Evolutionary conservation across 1,140 invertebrate species (phyloP).

Genomic region (Leptoteleia sp.): DNA sequence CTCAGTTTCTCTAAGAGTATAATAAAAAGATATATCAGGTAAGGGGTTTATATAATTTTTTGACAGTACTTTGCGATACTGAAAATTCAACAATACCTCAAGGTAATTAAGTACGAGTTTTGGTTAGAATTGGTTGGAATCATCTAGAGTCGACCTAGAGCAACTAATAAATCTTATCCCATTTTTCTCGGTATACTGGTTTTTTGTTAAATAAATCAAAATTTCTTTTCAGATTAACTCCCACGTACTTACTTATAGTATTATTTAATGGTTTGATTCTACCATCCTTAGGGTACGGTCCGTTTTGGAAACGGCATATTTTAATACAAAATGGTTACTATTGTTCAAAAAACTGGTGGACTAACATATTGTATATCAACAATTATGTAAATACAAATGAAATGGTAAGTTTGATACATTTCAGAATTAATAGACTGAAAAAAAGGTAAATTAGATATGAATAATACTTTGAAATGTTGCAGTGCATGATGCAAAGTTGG

Average conservation of each 20-base stretch:
- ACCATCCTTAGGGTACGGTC: slow-evolving; percentile 69
- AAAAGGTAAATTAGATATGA: too few relatives aligned
- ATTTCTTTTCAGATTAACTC: slow-evolving; percentile 76
- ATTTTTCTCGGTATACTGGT: too few relatives aligned
- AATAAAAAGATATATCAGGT: slow-evolving; percentile 70
- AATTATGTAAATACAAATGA: slow-evolving; percentile 79
- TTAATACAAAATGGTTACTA: slow-evolving; percentile 48
- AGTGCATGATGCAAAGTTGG: slow-evolving; percentile 83
- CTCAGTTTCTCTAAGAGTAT: slow-evolving; percentile 62
- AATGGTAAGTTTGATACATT: slow-evolving; percentile 56
- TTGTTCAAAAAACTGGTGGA: slow-evolving; percentile 82
- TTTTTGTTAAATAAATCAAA: too few relatives aligned
- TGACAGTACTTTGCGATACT: too few relatives aligned
- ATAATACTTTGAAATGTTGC: too few relatives aligned
- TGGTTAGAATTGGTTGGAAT: too few relatives aligned
- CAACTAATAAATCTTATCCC: too few relatives aligned
- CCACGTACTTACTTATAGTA: slow-evolving; percentile 73
- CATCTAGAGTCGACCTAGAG: too few relatives aligned
- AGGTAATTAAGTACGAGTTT: too few relatives aligned
- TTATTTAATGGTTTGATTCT: slow-evolving; percentile 73
- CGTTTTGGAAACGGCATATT: slow-evolving; percentile 69
- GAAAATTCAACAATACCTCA: too few relatives aligned
- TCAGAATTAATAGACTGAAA: too few relatives aligned
- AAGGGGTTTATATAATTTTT: too few relatives aligned
- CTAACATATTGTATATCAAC: slow-evolving; percentile 82